Percentiles rank a stretch among this genome's conserved stretches.
phyloP scores from a whole-genome alignment of 2,113 vertebrate genomes.

The Galbula dea region DNA sequence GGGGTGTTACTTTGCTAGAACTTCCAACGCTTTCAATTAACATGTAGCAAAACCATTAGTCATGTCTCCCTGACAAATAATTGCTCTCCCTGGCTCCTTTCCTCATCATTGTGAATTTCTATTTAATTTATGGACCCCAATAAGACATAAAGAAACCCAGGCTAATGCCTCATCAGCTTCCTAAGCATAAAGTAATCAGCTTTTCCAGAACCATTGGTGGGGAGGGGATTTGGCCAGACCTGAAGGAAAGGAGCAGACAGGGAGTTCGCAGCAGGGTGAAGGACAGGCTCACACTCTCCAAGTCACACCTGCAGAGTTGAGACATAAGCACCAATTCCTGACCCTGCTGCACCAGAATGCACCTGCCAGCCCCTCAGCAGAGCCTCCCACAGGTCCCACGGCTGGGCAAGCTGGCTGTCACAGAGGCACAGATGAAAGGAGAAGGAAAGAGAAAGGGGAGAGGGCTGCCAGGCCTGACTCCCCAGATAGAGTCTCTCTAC shows the following conservation, averaged over 20 bases:
- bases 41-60: background rate
- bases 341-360: background rate
- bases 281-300: background rate
- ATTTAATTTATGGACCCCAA: background rate
- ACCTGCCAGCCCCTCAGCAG: background rate
- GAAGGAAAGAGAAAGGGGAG: background rate
- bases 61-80: background rate
- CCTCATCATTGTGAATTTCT: background rate
- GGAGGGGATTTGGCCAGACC: background rate
- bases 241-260: background rate
- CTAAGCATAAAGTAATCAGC: background rate
- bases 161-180: background rate
- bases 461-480: background rate
- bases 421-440: constrained; percentile 1
- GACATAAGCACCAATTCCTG: accelerated
- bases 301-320: background rate
- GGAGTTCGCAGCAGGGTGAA: background rate
- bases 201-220: background rate
- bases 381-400: background rate
- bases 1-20: background rate
- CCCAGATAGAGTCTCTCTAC: background rate
- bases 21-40: background rate
- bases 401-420: background rate
- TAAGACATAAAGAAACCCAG: background rate
- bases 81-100: background rate